A percentile compares a stretch with the other conserved stretches of the same genome.
These are phyloP conservation scores for Dysmachus trigonus DNA, from an alignment of 2,888 invertebrate genomes.

Conservation along the genomic window DNA sequence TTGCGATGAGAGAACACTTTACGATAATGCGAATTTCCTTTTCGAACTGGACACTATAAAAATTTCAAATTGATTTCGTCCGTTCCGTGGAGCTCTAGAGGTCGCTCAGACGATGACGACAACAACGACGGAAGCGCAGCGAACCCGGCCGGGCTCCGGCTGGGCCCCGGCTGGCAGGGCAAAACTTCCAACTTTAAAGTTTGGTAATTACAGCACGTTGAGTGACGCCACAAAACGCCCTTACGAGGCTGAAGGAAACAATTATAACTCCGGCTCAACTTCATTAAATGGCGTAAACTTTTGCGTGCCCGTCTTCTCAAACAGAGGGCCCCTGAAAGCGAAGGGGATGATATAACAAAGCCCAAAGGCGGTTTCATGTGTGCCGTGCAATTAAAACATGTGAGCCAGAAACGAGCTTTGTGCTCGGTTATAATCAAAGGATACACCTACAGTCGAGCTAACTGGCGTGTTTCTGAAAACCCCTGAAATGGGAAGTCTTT, in stretches of 20 bases:
- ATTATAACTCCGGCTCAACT: conserved; percentile 50
- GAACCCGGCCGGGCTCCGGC: background rate
- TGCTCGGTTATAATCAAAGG: conserved; percentile 48
- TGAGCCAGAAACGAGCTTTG: conserved; percentile 49
- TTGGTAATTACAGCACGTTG: conserved; percentile 50
- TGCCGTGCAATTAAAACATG: conserved; percentile 51
- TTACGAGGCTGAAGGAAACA: conserved; percentile 48
- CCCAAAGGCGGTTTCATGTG: conserved; percentile 50
- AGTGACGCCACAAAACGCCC: conserved; percentile 50
- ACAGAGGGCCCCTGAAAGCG: conserved; percentile 31
- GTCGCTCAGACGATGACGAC: background rate
- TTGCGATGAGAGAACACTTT: conserved; percentile 26
- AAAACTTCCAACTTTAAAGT: conserved; percentile 48
- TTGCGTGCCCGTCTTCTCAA: conserved; percentile 43
- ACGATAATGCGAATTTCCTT: conserved; percentile 30
- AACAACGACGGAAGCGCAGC: background rate
- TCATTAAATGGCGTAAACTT: conserved; percentile 51
- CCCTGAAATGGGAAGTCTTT: conserved; percentile 47
- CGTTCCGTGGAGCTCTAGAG: background rate
- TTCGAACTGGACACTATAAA: conserved; percentile 37
- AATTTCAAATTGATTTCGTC: conserved; percentile 37
- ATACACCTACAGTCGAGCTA: conserved; percentile 45
- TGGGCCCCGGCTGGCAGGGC: background rate
- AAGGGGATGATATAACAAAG: conserved; percentile 48
- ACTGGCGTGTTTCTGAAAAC: conserved; percentile 48